Base-by-base conservation (phyloP, 2,113 vertebrate species). In the Alexandromys fortis region DNA sequence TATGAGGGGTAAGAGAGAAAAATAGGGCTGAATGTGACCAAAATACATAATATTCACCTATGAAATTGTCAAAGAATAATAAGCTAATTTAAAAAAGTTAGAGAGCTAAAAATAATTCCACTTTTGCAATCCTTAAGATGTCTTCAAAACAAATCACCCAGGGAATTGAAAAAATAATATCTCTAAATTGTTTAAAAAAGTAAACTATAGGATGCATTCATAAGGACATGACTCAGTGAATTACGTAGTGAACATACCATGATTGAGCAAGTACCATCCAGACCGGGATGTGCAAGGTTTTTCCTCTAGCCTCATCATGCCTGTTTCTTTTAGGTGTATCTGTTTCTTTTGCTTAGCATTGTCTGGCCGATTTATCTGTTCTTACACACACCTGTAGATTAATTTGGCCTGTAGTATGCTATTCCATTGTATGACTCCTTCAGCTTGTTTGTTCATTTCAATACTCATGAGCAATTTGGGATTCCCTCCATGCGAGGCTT, bases 121-220 rank as follows among this genome's bases (percentile, higher is more conserved):
- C 75, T 91, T 87, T 83, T 8, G 73, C 21, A 89, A 58, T 93
- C 72, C 24, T 77, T 42, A 73, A 17, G 2, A 4, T n/a, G 2
- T 14, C 58, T 93, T 90, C 83, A 65, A 82, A 91, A 38, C 30
- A 89, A 90, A 96, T 76, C 24, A 90, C 35, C 5, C 47, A 45
- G 14, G 33, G 90, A 94, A 52, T 11, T 79, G 30, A 16, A 35
- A 33, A 86, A 38, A 79, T 58, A 21, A 21, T 58, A 61, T 42
- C 14, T 30, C 19, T 76, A 86, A 68, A 49, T 49, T 90, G 52
- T 63, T 76, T 7, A 16, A 49, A 91, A 91, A 92, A 75, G 9
- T 73, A 61, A 91, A 68, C 7, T 72, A 30, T 21, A 86, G 58
- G 5, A 52, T 91, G 24, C 7, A 91, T 77, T 89, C 28, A 89